A percentile compares a stretch with the other conserved stretches of the same genome.
These are phyloP conservation scores for Drosophila niveifrons DNA, from an alignment of 2,888 invertebrate genomes.

Conservation along the genomic window DNA sequence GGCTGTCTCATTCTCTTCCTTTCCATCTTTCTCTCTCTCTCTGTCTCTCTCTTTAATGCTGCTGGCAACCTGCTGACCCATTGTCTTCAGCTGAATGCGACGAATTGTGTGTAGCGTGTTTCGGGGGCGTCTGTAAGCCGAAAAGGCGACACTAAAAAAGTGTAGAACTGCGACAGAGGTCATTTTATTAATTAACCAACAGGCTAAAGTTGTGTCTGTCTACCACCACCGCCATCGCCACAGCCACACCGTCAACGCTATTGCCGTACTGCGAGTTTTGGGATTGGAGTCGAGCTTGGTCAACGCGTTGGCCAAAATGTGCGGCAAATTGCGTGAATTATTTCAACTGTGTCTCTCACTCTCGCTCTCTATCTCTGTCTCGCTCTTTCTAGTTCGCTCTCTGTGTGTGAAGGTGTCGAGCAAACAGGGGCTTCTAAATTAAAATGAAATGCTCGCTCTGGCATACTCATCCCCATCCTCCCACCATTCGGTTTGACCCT, in stretches of 20 bases:
- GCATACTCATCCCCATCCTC: slow-evolving; percentile 20
- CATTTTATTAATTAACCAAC: slow-evolving; percentile 83
- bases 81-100: slow-evolving; percentile 51
- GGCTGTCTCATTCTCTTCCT: neutral
- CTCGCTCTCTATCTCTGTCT: neutral
- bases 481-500: slow-evolving; percentile 52
- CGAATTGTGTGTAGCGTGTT: slow-evolving; percentile 1
- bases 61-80: slow-evolving; percentile 51
- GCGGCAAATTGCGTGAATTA: slow-evolving; percentile 76
- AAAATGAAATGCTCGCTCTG: slow-evolving; percentile 66
- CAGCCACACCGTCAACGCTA: neutral
- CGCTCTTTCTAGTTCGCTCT: neutral
- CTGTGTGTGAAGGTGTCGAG: slow-evolving; percentile 46
- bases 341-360: slow-evolving; percentile 42
- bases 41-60: neutral
- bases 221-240: neutral
- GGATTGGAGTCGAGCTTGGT: slow-evolving; percentile 12
- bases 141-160: slow-evolving; percentile 40
- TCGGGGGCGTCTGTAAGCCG: slow-evolving; percentile 23
- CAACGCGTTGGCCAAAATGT: slow-evolving; percentile 59
- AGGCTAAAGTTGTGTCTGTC: slow-evolving; percentile 52
- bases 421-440: slow-evolving; percentile 58
- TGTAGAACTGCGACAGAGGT: slow-evolving; percentile 69
- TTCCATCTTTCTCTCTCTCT: neutral
- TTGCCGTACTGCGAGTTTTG: neutral